Percentiles rank a stretch among this genome's conserved stretches.
These are phyloP conservation scores for Balaenoptera acutorostrata DNA, from an alignment of 2,113 vertebrate species.

Conservation along the genomic window DNA sequence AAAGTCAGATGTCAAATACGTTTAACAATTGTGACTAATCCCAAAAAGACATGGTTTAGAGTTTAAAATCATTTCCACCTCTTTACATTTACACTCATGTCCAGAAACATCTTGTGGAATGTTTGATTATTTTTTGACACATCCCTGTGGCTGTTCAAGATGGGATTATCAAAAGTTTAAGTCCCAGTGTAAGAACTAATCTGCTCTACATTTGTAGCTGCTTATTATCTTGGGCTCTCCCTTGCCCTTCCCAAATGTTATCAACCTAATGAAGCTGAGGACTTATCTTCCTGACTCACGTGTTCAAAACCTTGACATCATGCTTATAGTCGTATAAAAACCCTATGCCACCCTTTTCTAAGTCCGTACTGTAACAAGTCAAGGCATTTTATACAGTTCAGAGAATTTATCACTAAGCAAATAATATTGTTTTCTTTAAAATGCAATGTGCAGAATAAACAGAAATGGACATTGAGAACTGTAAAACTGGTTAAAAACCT, in stretches of 20 bases:
- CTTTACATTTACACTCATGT: not conserved
- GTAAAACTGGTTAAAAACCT: not conserved
- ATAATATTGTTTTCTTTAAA: not conserved
- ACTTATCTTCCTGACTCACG: not conserved
- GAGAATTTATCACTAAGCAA: not conserved
- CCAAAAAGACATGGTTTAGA: not conserved
- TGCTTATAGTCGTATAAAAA: not conserved
- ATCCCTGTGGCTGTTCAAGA: not conserved
- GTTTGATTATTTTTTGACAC: not conserved
- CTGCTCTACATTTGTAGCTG: not conserved
- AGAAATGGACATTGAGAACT: not conserved
- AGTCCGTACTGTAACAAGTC: not conserved
- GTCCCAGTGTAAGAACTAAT: not conserved
- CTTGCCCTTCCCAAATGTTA: not conserved
- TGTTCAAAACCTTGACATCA: not conserved
- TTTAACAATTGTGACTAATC: not conserved
- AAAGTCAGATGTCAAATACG: not conserved
- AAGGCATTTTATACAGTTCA: not conserved
- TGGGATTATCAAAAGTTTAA: not conserved
- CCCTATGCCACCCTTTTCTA: not conserved
- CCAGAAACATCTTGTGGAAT: not conserved
- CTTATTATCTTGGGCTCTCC: not conserved
- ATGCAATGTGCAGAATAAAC: not conserved
- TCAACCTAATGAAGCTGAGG: not conserved
- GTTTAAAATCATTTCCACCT: not conserved